Evolutionary conservation across 2,797 vertebrate genomes (phyloP).

Genomic region (Hippocampus kuda): DNA sequence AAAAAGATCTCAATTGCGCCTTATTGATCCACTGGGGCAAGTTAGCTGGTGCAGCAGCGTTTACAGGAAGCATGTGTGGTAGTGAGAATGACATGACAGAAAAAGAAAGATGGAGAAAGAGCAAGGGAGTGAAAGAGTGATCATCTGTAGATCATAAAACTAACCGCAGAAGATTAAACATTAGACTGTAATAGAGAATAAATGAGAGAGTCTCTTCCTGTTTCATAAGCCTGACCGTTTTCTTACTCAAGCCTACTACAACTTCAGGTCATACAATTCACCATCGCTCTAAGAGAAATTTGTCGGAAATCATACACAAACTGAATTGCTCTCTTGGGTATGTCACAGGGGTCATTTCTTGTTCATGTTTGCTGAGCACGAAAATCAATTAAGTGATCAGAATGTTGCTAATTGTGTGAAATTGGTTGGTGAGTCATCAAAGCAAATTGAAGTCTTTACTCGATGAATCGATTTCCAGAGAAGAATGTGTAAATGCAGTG

Average conservation of each 20-base stretch:
- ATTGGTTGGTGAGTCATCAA: neutral
- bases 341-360: neutral
- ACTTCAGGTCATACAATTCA: neutral
- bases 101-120: neutral
- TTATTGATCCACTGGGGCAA: constrained; percentile 6
- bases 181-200: constrained; percentile 4
- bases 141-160: neutral
- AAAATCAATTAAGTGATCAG: neutral
- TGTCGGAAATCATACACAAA: neutral
- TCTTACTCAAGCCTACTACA: neutral
- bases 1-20: constrained; percentile 2
- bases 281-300: neutral
- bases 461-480: no score
- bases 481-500: no score
- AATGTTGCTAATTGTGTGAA: neutral
- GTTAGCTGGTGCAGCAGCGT: neutral
- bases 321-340: neutral
- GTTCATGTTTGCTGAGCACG: neutral
- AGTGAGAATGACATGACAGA: neutral
- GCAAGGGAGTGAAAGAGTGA: neutral
- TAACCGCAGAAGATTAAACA: constrained; percentile 3
- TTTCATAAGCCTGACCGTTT: constrained; percentile 2
- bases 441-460: neutral
- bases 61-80: constrained; percentile 4
- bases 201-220: constrained; percentile 3